Conservation (phyloP, 1,140 invertebrate genomes). For the Drosophila pectinifera region DNA sequence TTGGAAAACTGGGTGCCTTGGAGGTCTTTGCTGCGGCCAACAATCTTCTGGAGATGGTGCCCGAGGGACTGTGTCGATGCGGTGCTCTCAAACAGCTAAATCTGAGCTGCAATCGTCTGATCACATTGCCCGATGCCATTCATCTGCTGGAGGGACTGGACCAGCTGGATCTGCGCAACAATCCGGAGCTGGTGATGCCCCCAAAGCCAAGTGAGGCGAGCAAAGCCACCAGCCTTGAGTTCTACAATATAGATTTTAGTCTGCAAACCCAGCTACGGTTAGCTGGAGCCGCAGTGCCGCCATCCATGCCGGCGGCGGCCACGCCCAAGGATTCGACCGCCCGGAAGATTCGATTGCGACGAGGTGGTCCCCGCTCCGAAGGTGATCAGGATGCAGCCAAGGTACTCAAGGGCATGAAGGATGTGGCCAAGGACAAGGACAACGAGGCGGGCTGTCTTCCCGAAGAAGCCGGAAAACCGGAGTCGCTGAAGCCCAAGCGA, state of each 20-base stretch:
- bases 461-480: slow-evolving; percentile 33
- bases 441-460: slow-evolving; percentile 35
- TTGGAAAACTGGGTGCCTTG: slow-evolving; percentile 96
- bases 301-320: slow-evolving; percentile 88
- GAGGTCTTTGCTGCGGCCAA: slow-evolving; percentile 98
- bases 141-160: slow-evolving; percentile 97
- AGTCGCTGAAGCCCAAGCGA: slow-evolving; percentile 89
- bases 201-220: slow-evolving; percentile 95
- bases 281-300: slow-evolving; percentile 94
- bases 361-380: slow-evolving; percentile 90
- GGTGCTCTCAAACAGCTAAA: slow-evolving; percentile 98
- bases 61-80: slow-evolving; percentile 98
- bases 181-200: slow-evolving; percentile 98
- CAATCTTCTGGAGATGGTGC: slow-evolving; percentile 99
- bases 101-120: slow-evolving; percentile 95
- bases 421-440: slow-evolving; percentile 92
- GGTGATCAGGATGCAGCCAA: slow-evolving; percentile 94
- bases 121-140: slow-evolving; percentile 98
- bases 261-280: slow-evolving; percentile 96
- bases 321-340: slow-evolving; percentile 94
- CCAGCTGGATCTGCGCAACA: slow-evolving; percentile 95
- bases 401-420: slow-evolving; percentile 99
- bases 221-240: slow-evolving; percentile 94
- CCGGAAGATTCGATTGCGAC: slow-evolving; percentile 94
- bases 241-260: slow-evolving; percentile 99